A percentile compares a stretch with the other conserved stretches of the same genome.
Conservation (phyloP, 1,140 invertebrate genomes). For the Oscheius sp. region DNA sequence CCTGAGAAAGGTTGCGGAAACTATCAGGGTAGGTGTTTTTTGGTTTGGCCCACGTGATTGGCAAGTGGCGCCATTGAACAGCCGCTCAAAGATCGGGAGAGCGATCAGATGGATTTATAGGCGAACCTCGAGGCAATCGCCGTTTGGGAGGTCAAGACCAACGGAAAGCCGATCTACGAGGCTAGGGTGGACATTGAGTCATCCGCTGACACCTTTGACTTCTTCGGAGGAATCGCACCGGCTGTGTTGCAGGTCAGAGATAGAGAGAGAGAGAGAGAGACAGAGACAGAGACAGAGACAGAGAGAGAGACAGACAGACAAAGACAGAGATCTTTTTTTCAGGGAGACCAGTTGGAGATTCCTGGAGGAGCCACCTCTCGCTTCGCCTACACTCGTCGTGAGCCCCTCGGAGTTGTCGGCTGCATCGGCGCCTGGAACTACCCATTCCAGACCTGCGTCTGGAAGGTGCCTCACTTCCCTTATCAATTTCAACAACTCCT, state of each 20-base stretch:
- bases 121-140: slow-evolving; percentile 49
- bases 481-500: not conserved
- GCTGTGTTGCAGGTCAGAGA: slow-evolving; percentile 44
- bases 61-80: not conserved
- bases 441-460: slow-evolving; percentile 66
- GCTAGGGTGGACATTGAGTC: slow-evolving; percentile 42
- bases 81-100: not conserved
- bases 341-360: slow-evolving; percentile 36
- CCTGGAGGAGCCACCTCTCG: slow-evolving; percentile 37
- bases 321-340: too few relatives aligned
- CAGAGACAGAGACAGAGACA: slow-evolving; percentile 19
- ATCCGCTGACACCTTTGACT: slow-evolving; percentile 49
- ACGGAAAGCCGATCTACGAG: slow-evolving; percentile 52
- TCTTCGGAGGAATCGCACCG: slow-evolving; percentile 48
- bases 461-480: slow-evolving; percentile 60
- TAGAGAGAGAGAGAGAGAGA: not conserved
- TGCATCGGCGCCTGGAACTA: slow-evolving; percentile 68
- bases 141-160: slow-evolving; percentile 42
- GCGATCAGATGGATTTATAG: slow-evolving; percentile 11
- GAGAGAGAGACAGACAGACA: not conserved
- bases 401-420: slow-evolving; percentile 66
- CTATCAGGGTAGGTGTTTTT: slow-evolving; percentile 41
- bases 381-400: slow-evolving; percentile 54
- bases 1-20: slow-evolving; percentile 40
- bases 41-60: not conserved